Evolutionary conservation across 2,888 invertebrate species (phyloP).

Genomic region (Cataglyphis livida): DNA sequence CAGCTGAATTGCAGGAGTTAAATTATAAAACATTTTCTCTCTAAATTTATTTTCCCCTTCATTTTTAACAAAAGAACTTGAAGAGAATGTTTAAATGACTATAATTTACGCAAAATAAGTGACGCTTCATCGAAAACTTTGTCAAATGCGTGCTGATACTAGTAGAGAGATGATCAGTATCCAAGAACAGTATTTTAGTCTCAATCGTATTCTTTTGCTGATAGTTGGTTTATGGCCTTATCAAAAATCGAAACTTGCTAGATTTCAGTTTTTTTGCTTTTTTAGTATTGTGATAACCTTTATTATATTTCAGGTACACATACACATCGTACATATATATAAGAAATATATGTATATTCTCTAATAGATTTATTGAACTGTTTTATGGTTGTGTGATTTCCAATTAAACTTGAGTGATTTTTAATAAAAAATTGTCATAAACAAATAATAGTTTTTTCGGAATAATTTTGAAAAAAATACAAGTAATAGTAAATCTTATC

Average conservation of each 20-base stretch:
- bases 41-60: background rate
- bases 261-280: background rate
- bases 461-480: no score
- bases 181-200: background rate
- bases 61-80: background rate
- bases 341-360: no score
- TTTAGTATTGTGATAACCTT: background rate
- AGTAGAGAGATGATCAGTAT: background rate
- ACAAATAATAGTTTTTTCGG: no score
- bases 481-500: no score
- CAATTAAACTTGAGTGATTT: no score
- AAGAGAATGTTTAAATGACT: background rate
- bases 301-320: conserved; percentile 15
- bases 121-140: background rate
- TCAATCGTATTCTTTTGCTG: background rate
- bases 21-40: background rate
- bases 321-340: no score
- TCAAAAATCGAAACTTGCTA: conserved; percentile 10
- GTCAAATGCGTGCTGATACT: background rate
- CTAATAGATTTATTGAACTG: no score
- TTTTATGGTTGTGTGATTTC: no score
- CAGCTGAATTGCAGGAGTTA: background rate
- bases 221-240: conserved; percentile 19
- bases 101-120: background rate
- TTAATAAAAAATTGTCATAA: no score